These are phyloP conservation scores for Leptopilina myrica DNA, from an alignment of 2,888 invertebrate species.

Conservation along the genomic window DNA sequence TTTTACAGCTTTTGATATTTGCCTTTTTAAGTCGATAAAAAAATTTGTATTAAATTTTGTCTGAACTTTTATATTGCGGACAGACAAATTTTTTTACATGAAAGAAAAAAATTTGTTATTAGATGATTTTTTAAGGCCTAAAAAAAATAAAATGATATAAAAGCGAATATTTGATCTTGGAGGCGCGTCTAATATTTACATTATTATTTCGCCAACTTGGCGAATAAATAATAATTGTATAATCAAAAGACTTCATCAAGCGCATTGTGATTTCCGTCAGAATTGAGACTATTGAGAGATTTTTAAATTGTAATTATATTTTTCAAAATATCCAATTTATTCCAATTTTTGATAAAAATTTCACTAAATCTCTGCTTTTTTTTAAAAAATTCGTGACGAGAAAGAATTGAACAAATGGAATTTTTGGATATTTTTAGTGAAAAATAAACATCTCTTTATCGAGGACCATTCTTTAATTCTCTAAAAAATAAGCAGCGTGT, in stretches of 20 bases:
- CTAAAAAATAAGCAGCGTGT: constrained; percentile 2
- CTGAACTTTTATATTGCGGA: constrained; percentile 27
- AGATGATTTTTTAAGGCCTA: constrained; percentile 48
- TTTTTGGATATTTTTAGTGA: constrained; percentile 23
- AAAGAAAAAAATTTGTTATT: constrained; percentile 24
- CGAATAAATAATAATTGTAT: constrained; percentile 41
- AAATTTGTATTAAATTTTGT: constrained; percentile 18
- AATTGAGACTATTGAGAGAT: constrained; percentile 45
- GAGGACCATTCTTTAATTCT: constrained; percentile 47
- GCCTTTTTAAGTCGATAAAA: constrained; percentile 43
- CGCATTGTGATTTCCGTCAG: constrained; percentile 67
- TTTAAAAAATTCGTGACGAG: no score
- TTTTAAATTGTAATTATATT: constrained; percentile 2
- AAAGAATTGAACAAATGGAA: not conserved
- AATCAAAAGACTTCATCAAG: constrained; percentile 64
- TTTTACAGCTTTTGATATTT: constrained; percentile 29
- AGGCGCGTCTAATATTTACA: constrained; percentile 17
- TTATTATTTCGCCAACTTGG: constrained; percentile 32
- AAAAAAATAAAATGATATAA: constrained; percentile 7
- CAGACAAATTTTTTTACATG: constrained; percentile 14
- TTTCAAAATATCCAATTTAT: constrained; percentile 27
- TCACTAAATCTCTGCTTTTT: no score
- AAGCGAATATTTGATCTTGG: constrained; percentile 25
- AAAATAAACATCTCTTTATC: constrained; percentile 44
- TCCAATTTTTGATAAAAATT: not conserved